Conservation (phyloP, 2,797 vertebrate species). For the Sebastes flavidus region DNA sequence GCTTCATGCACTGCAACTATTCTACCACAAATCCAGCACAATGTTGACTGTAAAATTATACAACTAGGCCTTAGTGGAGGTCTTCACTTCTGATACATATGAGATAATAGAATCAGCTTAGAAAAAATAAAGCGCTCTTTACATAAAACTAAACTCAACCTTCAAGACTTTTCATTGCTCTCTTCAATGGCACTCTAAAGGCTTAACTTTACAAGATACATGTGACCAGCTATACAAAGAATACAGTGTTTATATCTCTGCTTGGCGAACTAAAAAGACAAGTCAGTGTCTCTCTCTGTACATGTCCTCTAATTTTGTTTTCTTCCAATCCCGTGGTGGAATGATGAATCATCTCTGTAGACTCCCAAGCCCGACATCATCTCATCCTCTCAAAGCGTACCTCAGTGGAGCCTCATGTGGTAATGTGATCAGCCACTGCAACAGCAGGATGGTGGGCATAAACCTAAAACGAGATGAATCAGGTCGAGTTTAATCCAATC, state of each 20-base stretch:
- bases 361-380: not conserved
- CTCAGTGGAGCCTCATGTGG: not conserved
- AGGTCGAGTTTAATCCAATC: not conserved
- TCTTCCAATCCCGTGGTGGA: not conserved
- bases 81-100: not conserved
- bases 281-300: not conserved
- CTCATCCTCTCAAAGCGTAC: not conserved
- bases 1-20: not conserved
- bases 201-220: not conserved
- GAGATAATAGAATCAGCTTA: not conserved
- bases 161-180: not conserved
- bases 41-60: not conserved
- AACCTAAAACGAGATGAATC: constrained; percentile 40
- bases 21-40: not conserved
- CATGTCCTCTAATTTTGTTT: not conserved
- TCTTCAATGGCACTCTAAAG: not conserved
- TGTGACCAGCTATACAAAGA: not conserved
- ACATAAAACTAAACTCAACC: not conserved
- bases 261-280: not conserved
- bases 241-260: not conserved
- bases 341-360: not conserved
- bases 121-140: not conserved
- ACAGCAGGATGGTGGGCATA: constrained; percentile 16
- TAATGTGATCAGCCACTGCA: constrained; percentile 27
- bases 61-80: not conserved